These are phyloP conservation scores for Andrena fulva DNA, from an alignment of 2,888 invertebrate species.

Conservation along the genomic window DNA sequence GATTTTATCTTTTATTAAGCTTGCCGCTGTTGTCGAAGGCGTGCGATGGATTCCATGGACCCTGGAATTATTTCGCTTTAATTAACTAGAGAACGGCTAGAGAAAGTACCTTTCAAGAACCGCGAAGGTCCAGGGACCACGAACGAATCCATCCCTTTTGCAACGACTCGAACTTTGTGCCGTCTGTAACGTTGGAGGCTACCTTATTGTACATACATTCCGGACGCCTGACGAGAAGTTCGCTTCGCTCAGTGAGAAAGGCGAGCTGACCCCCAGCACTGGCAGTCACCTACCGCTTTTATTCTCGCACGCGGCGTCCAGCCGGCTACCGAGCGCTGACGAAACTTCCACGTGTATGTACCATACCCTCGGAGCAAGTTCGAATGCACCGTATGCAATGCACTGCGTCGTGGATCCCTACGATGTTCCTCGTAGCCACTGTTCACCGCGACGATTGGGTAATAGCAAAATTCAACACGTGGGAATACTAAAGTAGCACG, in stretches of 20 bases:
- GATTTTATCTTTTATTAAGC: neutral
- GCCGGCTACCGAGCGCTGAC: conserved; percentile 36
- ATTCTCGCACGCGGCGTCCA: neutral
- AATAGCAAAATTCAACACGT: neutral
- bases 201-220: neutral
- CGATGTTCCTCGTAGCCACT: neutral
- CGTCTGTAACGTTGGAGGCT: neutral
- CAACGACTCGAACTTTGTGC: neutral
- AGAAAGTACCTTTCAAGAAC: too few relatives aligned
- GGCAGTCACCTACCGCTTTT: conserved; percentile 12
- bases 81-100: too few relatives aligned
- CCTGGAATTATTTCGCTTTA: neutral
- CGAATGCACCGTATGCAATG: conserved; percentile 27
- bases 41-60: neutral
- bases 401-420: conserved; percentile 36
- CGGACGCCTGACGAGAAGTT: conserved; percentile 1
- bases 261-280: conserved; percentile 1
- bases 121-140: neutral
- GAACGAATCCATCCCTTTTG: neutral
- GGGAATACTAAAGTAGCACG: neutral
- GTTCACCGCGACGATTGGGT: neutral
- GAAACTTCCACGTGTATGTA: conserved; percentile 52
- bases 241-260: conserved; percentile 8
- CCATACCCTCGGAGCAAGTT: conserved; percentile 22
- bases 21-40: neutral